Conservation (phyloP, 2,888 invertebrate genomes). For the Apotomis capreana region DNA sequence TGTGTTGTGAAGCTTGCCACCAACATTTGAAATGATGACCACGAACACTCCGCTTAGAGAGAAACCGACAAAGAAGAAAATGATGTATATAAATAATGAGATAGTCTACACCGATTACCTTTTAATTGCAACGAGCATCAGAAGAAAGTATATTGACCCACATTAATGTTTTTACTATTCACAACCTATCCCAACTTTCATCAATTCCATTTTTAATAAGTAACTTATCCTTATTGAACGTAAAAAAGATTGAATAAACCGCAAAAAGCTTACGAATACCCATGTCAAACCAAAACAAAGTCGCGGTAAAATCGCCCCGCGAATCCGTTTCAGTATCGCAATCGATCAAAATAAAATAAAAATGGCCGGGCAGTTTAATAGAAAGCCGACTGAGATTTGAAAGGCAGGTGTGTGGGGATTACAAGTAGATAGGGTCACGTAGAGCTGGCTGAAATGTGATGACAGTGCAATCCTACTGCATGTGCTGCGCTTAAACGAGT, state of each 20-base stretch:
- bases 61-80: no score
- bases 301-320: conserved; percentile 26
- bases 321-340: conserved; percentile 32
- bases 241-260: not conserved
- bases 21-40: no score
- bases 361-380: conserved; percentile 41
- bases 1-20: no score
- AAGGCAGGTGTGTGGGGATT: conserved; percentile 79
- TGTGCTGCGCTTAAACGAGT: conserved; percentile 62
- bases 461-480: conserved; percentile 74
- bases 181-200: no score
- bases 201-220: not conserved
- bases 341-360: conserved; percentile 43
- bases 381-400: conserved; percentile 54
- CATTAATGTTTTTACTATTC: no score
- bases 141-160: no score
- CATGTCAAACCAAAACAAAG: conserved; percentile 21
- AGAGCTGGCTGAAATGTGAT: conserved; percentile 70
- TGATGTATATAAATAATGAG: no score
- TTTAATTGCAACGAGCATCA: no score
- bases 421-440: conserved; percentile 78
- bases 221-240: not conserved
- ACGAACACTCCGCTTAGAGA: no score
- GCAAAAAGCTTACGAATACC: conserved; percentile 2
- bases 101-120: no score